Conservation (phyloP, 2,113 vertebrate species). For the Notarius lentiginosus region DNA sequence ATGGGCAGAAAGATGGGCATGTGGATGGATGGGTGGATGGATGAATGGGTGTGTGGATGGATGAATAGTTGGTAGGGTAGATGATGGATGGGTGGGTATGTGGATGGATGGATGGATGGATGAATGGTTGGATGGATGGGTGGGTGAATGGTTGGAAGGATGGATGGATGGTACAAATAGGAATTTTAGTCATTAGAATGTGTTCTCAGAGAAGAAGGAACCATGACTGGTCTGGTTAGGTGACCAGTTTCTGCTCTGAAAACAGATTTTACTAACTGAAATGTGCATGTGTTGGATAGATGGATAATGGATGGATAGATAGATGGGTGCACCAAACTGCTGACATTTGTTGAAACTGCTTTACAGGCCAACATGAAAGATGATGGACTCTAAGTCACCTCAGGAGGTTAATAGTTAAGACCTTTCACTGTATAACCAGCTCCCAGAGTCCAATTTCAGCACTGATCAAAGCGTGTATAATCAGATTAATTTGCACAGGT, state of each 20-base stretch:
- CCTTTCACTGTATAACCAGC: conserved; percentile 25
- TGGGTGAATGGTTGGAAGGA: background rate
- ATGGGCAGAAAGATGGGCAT: too few species aligned
- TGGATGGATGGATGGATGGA: too few species aligned
- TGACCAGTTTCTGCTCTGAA: background rate
- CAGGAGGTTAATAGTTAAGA: background rate
- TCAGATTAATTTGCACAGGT: background rate
- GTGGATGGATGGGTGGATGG: too few species aligned
- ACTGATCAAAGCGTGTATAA: conserved; percentile 27
- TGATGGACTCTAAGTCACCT: background rate
- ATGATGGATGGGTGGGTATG: too few species aligned
- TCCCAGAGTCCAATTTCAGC: background rate
- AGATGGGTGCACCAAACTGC: background rate
- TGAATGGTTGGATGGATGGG: too few species aligned
- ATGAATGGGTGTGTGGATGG: too few species aligned
- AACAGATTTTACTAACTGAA: background rate
- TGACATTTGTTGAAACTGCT: conserved; percentile 4
- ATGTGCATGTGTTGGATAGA: too few species aligned
- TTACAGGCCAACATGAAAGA: background rate
- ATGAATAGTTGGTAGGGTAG: too few species aligned
- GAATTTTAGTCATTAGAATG: background rate
- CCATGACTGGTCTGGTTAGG: background rate
- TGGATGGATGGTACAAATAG: background rate
- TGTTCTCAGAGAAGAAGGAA: background rate
- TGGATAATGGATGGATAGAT: background rate